Evolutionary conservation across 92 coral and sea anemone genomes (phyloP).

Genomic region (Zoanthus sansibaricus): DNA sequence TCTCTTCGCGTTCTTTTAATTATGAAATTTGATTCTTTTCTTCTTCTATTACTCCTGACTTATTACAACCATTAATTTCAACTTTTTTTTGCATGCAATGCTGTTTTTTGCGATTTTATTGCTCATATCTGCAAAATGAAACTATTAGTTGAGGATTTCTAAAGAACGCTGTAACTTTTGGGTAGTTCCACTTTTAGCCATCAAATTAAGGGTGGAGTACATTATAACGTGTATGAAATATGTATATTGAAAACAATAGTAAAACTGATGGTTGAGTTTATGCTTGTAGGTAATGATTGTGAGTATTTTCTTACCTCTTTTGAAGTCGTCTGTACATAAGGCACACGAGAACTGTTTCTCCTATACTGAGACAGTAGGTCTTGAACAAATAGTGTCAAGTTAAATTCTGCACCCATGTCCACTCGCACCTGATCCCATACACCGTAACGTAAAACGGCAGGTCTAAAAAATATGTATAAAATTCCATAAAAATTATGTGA

Average conservation of each 20-base stretch:
- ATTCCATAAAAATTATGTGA: no score
- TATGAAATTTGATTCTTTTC: no score
- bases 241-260: background rate
- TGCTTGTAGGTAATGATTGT: background rate
- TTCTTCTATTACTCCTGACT: no score
- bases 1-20: no score
- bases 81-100: no score
- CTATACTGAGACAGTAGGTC: constrained; percentile 5
- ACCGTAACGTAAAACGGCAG: constrained; percentile 18
- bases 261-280: background rate
- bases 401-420: constrained; percentile 36
- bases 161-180: no score
- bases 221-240: background rate
- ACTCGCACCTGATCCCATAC: constrained; percentile 45
- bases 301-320: constrained; percentile 13
- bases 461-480: background rate
- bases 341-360: background rate
- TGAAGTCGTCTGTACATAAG: constrained; percentile 19
- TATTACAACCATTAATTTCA: no score
- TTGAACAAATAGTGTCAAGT: constrained; percentile 34
- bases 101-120: no score
- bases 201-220: no score
- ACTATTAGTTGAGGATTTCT: no score
- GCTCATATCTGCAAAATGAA: no score
- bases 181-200: no score